These are phyloP conservation scores for Rhynchopsitta pachyrhyncha DNA, from an alignment of 2,113 vertebrate genomes.

Conservation along the genomic window DNA sequence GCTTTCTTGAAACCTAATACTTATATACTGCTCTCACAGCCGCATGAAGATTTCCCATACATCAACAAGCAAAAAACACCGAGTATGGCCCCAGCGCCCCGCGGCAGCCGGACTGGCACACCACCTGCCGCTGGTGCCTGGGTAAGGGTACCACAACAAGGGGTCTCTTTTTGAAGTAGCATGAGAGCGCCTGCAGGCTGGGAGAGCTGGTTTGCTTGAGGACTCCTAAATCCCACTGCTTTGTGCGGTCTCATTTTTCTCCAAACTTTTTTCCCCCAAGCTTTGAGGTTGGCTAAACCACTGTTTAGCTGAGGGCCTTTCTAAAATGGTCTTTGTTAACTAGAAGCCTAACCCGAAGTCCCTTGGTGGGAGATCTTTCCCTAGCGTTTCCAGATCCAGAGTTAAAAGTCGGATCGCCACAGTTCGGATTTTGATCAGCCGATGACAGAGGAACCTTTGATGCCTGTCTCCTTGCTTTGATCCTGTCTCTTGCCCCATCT, in stretches of 20 bases:
- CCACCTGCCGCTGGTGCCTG: neutral
- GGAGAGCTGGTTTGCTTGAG: neutral
- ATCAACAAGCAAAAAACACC: neutral
- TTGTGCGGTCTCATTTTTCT: neutral
- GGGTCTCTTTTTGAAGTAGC: neutral
- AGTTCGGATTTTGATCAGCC: neutral
- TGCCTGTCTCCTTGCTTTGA: neutral
- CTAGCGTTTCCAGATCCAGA: neutral
- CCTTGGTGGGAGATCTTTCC: neutral
- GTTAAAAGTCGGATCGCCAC: neutral
- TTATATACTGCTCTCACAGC: neutral
- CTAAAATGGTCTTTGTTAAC: slow-evolving; percentile 11
- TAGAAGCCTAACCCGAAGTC: neutral
- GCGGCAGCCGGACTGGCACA: neutral
- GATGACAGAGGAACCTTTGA: neutral
- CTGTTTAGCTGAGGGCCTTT: neutral
- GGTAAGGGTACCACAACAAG: neutral
- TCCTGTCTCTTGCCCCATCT: neutral
- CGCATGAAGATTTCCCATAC: neutral
- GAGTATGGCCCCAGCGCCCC: neutral
- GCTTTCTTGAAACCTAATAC: slow-evolving; percentile 31
- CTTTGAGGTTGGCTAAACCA: neutral
- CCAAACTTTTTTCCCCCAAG: neutral
- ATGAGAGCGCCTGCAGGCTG: neutral
- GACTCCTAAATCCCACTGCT: neutral